Base-by-base conservation (phyloP, 2,113 vertebrate species). In the Syngnathus typhle region DNA sequence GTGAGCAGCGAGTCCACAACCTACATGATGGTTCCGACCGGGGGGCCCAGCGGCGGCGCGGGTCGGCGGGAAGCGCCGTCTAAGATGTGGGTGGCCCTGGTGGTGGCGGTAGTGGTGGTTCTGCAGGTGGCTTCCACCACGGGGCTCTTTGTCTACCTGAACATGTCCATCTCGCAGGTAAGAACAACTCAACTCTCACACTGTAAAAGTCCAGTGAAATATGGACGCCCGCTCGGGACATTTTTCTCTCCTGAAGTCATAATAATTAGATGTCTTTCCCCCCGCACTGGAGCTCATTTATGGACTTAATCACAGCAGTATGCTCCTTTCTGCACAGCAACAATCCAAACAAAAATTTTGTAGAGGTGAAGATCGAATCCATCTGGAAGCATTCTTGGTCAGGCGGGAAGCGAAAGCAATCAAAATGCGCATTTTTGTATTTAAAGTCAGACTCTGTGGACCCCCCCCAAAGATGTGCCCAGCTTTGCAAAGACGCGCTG, bases 101-200 rank as follows among this genome's bases (percentile, higher is more conserved):
- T 92, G 77, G 89, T 92, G 68, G 88, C 91, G 0, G 88, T 91
- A 66, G 91, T 93, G 78, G 89, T 92, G 59, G 91, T 93, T 19
- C 78, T 93, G 75, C 91, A 93, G 77, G 89, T 93, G 9, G 91
- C 91, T 19, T 93, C 90, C 62, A 93, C 91, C 71, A 91, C 91
- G 0, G 91, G 90, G 59, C 89, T 93, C 60, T 93, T 93, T 69
- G 89, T 93, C 72, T 93, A 92, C 88, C 85, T 93, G 74, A 92
- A 92, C 80, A 91, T 91, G 90, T 91, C 91, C 67, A 87, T 93
- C 71, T 91, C 91, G 0, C 88, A 92, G 90, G 91, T 93, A 85
- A 81, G 89, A 55, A 46, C 7, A 9, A 37, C 2, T 27, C 36
- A 1, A 36, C 32, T 60, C 7, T 3, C 39, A 7, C 32, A 11